phyloP scores from a whole-genome alignment of 2,113 vertebrate species.

The Cardinalis cardinalis region DNA sequence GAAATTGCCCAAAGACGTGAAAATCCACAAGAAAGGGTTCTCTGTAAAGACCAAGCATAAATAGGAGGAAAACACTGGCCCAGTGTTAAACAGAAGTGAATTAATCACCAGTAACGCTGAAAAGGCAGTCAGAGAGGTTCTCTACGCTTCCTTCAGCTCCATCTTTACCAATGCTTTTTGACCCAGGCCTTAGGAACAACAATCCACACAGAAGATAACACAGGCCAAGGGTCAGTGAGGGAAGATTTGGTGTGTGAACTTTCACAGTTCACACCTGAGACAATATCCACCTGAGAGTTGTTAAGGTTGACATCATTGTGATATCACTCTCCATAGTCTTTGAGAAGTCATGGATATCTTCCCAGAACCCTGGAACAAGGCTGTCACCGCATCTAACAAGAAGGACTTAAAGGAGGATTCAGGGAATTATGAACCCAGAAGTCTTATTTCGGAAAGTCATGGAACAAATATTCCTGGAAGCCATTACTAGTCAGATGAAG shows the following conservation, averaged over 20 bases:
- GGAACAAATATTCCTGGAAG: neutral
- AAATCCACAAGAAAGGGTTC: neutral
- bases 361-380: neutral
- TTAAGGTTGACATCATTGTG: neutral
- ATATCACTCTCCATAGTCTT: neutral
- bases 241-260: neutral
- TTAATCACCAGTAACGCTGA: neutral
- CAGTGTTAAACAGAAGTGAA: neutral
- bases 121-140: neutral
- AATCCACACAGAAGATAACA: neutral
- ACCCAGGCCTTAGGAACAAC: neutral
- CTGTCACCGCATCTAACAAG: no score
- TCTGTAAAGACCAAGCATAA: neutral
- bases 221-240: neutral
- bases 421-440: neutral
- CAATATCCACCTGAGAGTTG: no score
- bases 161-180: neutral
- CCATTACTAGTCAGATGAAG: neutral
- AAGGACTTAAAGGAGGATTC: neutral
- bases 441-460: neutral
- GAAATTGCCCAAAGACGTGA: neutral
- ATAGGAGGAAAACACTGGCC: neutral
- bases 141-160: accelerated
- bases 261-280: neutral
- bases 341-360: neutral